phyloP scores from a whole-genome alignment of 2,113 vertebrate species.

The Notothenia coriiceps region DNA sequence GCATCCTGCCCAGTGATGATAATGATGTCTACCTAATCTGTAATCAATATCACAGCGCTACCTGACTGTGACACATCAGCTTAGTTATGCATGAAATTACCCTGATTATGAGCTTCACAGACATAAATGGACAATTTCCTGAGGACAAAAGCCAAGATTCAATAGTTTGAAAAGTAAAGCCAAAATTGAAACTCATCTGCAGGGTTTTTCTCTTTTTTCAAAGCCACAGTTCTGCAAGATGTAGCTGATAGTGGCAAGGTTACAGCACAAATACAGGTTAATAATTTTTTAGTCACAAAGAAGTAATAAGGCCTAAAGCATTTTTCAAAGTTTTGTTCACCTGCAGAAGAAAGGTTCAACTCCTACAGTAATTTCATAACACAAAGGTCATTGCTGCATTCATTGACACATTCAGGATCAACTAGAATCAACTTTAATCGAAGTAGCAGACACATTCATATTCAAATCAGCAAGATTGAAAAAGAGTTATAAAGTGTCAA shows the following conservation, averaged over 20 bases:
- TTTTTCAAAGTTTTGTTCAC: conserved; percentile 9
- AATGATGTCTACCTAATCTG: conserved; percentile 43
- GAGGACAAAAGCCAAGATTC: conserved; percentile 24
- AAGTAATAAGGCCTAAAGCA: not conserved
- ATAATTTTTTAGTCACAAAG: not conserved
- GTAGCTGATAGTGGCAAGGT: conserved; percentile 2
- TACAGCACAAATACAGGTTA: not conserved
- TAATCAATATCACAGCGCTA: conserved; percentile 25
- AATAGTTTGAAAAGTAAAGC: conserved; percentile 5
- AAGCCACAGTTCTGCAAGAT: not conserved
- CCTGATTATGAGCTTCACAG: conserved; percentile 28
- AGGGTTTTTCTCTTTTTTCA: conserved; percentile 4
- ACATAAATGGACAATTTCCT: conserved; percentile 21
- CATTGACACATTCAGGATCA: not conserved
- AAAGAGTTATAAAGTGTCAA: not conserved
- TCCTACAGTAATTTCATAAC: not conserved
- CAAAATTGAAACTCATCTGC: not conserved
- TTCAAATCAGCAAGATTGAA: not conserved
- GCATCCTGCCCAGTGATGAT: conserved; percentile 23
- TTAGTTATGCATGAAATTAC: conserved; percentile 62
- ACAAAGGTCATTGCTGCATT: conserved; percentile 1
- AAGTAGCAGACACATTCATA: not conserved
- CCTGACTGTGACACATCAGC: conserved; percentile 31
- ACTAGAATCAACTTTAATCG: conserved; percentile 2
- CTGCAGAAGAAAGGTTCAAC: not conserved